Evolutionary conservation across 2,888 invertebrate genomes (phyloP).

Genomic region (Ferrisia virgata): DNA sequence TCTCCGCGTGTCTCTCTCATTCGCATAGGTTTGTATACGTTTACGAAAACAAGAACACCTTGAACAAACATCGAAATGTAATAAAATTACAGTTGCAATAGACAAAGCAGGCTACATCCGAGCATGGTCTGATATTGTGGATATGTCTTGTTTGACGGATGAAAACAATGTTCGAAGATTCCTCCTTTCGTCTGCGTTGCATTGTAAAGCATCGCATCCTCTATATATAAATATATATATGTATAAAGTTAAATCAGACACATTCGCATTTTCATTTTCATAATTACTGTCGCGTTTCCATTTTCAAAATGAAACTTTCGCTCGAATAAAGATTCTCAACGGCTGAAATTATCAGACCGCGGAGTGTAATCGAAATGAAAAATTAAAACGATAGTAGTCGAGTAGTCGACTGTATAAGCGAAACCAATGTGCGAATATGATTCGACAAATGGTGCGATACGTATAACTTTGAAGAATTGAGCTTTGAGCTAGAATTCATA

Average conservation of each 20-base stretch:
- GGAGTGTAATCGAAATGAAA: slow-evolving; percentile 12
- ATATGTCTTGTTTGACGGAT: slow-evolving; percentile 26
- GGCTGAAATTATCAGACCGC: not conserved
- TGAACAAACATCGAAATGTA: slow-evolving; percentile 12
- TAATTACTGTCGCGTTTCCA: slow-evolving; percentile 28
- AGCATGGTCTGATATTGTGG: not conserved
- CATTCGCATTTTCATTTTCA: slow-evolving; percentile 18
- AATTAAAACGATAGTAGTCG: not conserved
- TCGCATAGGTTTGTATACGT: not conserved
- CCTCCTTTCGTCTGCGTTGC: not conserved
- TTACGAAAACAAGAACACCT: slow-evolving; percentile 7
- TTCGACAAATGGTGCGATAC: not conserved
- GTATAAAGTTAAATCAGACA: slow-evolving; percentile 24
- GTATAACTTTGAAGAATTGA: not conserved
- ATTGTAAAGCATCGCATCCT: slow-evolving; percentile 15
- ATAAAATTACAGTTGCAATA: not conserved
- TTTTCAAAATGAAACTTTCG: slow-evolving; percentile 1
- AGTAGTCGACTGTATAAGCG: not conserved
- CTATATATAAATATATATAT: no score
- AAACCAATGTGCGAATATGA: not conserved
- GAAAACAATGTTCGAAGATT: not conserved
- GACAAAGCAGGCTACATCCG: not conserved
- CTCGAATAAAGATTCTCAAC: slow-evolving; percentile 7
- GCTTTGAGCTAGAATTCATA: not conserved
- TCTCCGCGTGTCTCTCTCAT: not conserved